phyloP scores from a whole-genome alignment of 2,797 vertebrate species.

The Chromobotia macracanthus region DNA sequence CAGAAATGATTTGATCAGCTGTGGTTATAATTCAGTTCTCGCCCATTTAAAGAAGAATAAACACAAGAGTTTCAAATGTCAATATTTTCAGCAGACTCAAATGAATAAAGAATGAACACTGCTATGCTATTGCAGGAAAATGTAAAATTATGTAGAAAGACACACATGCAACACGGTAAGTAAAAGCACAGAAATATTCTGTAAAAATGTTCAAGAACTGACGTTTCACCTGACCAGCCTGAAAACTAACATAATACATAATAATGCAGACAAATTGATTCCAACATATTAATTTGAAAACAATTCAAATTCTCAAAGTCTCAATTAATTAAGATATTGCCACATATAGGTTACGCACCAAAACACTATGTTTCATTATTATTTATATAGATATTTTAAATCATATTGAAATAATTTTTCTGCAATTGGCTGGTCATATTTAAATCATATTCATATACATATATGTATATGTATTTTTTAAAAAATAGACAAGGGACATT shows the following conservation, averaged over 20 bases:
- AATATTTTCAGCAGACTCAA: conserved; percentile 18
- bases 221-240: neutral
- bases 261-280: neutral
- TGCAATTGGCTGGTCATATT: neutral
- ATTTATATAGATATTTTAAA: too few species aligned
- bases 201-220: too few species aligned
- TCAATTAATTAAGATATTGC: too few species aligned
- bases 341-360: too few species aligned
- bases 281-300: neutral
- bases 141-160: neutral
- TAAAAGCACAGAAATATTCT: neutral
- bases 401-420: neutral
- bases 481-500: too few species aligned
- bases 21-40: conserved; percentile 82
- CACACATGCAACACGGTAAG: neutral
- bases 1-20: conserved; percentile 79
- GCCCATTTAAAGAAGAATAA: conserved; percentile 54
- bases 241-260: neutral
- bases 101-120: neutral
- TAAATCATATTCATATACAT: too few species aligned
- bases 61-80: conserved; percentile 23
- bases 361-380: too few species aligned
- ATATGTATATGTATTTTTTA: too few species aligned
- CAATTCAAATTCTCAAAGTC: too few species aligned
- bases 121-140: neutral